Evolutionary conservation across 1,140 invertebrate genomes (phyloP).

Genomic region (Zaprionus kolodkinae): DNA sequence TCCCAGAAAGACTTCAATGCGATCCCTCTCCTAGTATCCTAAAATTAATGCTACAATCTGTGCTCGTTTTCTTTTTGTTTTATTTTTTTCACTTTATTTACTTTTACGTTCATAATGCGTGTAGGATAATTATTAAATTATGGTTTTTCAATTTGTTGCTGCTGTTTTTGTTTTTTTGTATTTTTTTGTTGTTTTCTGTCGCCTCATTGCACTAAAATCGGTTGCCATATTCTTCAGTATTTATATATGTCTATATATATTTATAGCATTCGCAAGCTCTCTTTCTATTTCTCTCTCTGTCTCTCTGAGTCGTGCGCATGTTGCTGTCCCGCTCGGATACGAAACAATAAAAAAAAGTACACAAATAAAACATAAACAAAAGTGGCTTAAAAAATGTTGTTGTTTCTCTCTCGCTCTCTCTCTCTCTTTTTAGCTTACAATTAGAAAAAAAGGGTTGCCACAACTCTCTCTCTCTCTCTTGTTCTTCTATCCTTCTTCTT

Average conservation of each 20-base stretch:
- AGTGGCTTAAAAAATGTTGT: conserved; percentile 44
- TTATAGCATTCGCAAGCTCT: background rate
- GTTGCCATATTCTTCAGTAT: conserved; percentile 33
- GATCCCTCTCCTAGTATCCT: background rate
- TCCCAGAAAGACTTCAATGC: background rate
- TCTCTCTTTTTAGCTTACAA: conserved; percentile 31
- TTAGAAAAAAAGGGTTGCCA: conserved; percentile 33
- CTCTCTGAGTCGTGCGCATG: conserved; percentile 41
- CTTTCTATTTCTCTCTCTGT: conserved; percentile 15
- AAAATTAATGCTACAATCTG: background rate
- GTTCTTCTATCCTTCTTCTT: background rate
- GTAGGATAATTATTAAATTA: conserved; percentile 32
- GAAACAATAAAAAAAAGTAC: conserved; percentile 49
- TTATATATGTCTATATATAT: background rate
- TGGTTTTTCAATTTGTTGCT: conserved; percentile 9
- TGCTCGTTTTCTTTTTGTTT: conserved; percentile 12
- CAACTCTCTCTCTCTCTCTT: background rate
- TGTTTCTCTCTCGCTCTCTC: conserved; percentile 24
- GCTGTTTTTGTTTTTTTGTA: conserved; percentile 18
- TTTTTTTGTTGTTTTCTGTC: conserved; percentile 45
- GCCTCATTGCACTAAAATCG: conserved; percentile 69
- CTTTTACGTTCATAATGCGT: conserved; percentile 41
- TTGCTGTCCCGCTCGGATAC: conserved; percentile 49
- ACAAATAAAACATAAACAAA: conserved; percentile 63
- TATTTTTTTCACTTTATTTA: conserved; percentile 44